phyloP scores from a whole-genome alignment of 1,140 invertebrate genomes.

The Scaptomyza hsui region DNA sequence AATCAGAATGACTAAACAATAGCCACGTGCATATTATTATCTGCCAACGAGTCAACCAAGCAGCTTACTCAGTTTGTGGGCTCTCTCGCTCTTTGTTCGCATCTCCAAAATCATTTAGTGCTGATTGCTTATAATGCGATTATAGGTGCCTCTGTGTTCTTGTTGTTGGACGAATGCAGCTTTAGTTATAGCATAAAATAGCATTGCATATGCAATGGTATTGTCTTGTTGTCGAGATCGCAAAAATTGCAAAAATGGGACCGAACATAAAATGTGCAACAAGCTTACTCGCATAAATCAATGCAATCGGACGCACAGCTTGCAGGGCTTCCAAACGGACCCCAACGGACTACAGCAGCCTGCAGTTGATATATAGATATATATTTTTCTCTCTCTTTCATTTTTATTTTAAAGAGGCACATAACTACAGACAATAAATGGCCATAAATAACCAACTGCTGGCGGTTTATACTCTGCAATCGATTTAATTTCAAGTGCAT shows the following conservation, averaged over 20 bases:
- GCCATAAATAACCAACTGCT: background rate
- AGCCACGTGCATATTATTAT: constrained; percentile 37
- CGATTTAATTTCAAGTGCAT: background rate
- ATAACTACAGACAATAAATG: constrained; percentile 5
- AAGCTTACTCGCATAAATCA: constrained; percentile 18
- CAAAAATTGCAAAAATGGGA: background rate
- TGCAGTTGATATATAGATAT: constrained; percentile 15
- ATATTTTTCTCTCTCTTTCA: background rate
- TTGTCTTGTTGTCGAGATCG: background rate
- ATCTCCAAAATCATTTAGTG: constrained; percentile 28
- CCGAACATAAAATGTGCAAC: constrained; percentile 21
- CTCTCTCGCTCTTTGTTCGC: background rate
- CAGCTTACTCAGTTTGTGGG: constrained; percentile 20
- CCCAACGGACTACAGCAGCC: background rate
- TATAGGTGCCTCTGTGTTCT: background rate
- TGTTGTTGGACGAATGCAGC: constrained; percentile 27
- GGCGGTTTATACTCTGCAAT: background rate
- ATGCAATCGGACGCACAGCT: constrained; percentile 9
- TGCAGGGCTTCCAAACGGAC: background rate
- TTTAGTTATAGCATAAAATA: constrained; percentile 43
- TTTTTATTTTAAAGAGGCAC: background rate
- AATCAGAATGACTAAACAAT: constrained; percentile 41
- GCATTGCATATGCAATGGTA: constrained; percentile 29
- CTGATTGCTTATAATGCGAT: constrained; percentile 39
- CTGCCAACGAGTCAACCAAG: constrained; percentile 23